phyloP scores from a whole-genome alignment of 2,888 invertebrate genomes.

The Dioctria rufipes region DNA sequence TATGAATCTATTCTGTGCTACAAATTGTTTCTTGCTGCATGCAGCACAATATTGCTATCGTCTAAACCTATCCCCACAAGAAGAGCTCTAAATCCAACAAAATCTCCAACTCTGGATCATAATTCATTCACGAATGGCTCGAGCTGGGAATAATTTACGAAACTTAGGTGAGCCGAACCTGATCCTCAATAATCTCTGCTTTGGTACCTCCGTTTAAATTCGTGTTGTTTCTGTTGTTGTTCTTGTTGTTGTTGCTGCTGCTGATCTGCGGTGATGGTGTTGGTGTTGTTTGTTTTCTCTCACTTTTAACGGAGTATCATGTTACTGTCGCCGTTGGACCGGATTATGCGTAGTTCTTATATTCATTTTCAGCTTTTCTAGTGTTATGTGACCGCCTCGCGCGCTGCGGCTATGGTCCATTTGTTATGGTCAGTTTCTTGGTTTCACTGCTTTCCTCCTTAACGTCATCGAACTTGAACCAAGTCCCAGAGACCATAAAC shows the following conservation, averaged over 20 bases:
- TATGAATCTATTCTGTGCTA: conserved; percentile 36
- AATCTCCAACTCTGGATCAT: conserved; percentile 43
- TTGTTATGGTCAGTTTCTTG: conserved; percentile 46
- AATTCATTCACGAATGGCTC: conserved; percentile 54
- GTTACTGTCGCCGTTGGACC: conserved; percentile 51
- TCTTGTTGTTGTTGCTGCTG: neutral
- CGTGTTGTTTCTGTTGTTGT: neutral
- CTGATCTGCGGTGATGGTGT: conserved; percentile 18
- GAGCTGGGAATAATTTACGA: conserved; percentile 53
- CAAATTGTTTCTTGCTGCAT: conserved; percentile 42
- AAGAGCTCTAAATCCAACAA: conserved; percentile 40
- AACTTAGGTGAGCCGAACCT: conserved; percentile 47
- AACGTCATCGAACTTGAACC: conserved; percentile 46
- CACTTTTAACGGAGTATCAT: conserved; percentile 51
- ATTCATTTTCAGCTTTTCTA: conserved; percentile 46
- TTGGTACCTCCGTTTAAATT: conserved; percentile 32
- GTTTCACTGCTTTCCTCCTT: conserved; percentile 44
- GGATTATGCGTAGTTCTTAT: conserved; percentile 49
- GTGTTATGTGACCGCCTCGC: conserved; percentile 41
- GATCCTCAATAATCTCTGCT: conserved; percentile 48
- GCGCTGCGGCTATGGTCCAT: conserved; percentile 39
- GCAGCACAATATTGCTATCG: conserved; percentile 15
- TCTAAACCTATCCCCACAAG: conserved; percentile 29
- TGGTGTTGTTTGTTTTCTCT: conserved; percentile 51
- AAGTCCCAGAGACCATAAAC: conserved; percentile 28